These are phyloP conservation scores for Panthera leo DNA, from an alignment of 2,113 vertebrate species.

Conservation along the genomic window DNA sequence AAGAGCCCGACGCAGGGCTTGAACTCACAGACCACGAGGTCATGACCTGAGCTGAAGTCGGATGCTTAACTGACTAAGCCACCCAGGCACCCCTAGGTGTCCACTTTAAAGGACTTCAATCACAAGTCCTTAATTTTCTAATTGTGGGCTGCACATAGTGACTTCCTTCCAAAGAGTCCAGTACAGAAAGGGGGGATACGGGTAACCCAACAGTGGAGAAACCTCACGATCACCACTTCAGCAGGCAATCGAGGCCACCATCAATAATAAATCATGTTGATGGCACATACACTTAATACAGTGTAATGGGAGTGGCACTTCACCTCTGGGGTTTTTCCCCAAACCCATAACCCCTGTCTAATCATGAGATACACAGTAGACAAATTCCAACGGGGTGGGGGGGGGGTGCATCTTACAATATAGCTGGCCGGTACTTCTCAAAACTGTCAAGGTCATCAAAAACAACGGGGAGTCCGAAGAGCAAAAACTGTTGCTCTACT, in stretches of 20 bases:
- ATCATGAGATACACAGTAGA: background rate
- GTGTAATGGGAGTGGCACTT: background rate
- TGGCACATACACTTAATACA: accelerated
- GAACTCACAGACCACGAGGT: too few species aligned
- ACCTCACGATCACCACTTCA: accelerated
- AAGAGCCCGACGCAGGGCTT: too few species aligned
- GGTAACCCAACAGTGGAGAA: background rate
- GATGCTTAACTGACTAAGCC: too few species aligned
- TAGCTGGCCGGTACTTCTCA: background rate
- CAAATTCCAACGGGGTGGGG: background rate
- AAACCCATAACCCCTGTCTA: background rate
- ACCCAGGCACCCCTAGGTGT: background rate
- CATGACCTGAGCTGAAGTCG: too few species aligned
- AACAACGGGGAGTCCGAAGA: background rate
- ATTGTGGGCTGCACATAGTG: accelerated
- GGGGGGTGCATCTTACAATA: background rate
- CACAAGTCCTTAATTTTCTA: background rate
- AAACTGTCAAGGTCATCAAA: background rate
- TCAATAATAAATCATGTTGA: too few species aligned
- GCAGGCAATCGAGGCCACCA: background rate
- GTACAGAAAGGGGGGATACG: background rate
- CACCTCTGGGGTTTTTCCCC: background rate
- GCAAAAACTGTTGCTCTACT: background rate
- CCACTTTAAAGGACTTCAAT: background rate
- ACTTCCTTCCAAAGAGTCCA: background rate